Evolutionary conservation across 2,113 vertebrate genomes (phyloP).

Genomic region (Craseonycteris thonglongyai): DNA sequence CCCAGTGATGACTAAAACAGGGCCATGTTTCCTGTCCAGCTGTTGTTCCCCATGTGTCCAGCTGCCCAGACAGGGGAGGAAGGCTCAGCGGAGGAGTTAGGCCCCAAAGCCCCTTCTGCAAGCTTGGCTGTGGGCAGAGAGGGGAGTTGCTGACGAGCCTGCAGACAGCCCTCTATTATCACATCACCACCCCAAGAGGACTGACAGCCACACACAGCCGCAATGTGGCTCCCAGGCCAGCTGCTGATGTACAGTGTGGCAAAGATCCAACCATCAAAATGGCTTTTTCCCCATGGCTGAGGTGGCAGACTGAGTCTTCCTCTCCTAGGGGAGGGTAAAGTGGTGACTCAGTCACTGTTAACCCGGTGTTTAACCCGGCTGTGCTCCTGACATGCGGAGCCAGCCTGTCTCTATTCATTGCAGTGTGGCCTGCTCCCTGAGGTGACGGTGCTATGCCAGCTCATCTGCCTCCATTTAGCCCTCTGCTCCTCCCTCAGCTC

Average conservation of each 20-base stretch:
- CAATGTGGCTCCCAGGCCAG: constrained; percentile 3
- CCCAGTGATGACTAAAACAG: not conserved
- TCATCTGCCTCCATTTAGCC: not conserved
- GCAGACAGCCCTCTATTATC: constrained; percentile 30
- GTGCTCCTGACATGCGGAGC: not conserved
- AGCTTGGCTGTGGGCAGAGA: not conserved
- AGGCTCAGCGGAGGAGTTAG: not conserved
- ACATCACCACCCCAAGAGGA: not conserved
- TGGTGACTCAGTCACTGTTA: constrained; percentile 2
- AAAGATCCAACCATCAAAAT: constrained; percentile 25
- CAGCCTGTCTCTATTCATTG: not conserved
- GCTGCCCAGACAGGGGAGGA: not conserved
- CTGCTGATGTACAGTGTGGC: not conserved
- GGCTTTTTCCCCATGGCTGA: not conserved
- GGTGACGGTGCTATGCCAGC: not conserved
- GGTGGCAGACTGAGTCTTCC: not conserved
- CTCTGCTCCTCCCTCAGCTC: not conserved
- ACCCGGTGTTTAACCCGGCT: not conserved
- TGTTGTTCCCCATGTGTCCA: not conserved
- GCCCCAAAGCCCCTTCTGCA: not conserved
- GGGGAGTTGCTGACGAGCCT: not conserved
- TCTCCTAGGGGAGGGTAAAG: not conserved
- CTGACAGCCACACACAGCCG: not conserved
- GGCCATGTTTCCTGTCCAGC: not conserved
- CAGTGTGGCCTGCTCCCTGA: not conserved